Evolutionary conservation across 2,113 vertebrate species (phyloP).

Genomic region (Odontesthes bonariensis): DNA sequence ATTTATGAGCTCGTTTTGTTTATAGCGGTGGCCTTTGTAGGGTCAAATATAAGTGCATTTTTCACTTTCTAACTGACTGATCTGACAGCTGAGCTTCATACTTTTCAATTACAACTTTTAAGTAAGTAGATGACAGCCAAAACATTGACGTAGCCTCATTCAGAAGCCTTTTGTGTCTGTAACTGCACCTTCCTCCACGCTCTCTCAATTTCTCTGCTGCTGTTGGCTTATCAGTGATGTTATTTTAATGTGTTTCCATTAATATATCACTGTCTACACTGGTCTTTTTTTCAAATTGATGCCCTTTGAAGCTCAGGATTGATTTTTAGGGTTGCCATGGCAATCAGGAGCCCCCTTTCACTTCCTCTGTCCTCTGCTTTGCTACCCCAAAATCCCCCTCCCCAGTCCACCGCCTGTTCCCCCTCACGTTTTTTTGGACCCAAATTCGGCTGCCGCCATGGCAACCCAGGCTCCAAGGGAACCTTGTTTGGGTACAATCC

Average conservation of each 20-base stretch:
- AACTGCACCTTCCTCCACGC: constrained; percentile 40
- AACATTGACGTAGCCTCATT: constrained; percentile 24
- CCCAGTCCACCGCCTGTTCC: constrained; percentile 63
- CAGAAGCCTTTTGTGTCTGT: constrained; percentile 45
- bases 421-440: constrained; percentile 79
- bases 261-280: constrained; percentile 14
- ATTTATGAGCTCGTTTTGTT: constrained; percentile 35
- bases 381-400: constrained; percentile 57
- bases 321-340: constrained; percentile 44
- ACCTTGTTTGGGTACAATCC: constrained; percentile 82
- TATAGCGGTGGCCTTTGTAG: constrained; percentile 40
- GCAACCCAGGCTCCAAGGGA: constrained; percentile 82
- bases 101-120: constrained; percentile 33
- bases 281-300: constrained; percentile 9
- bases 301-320: constrained; percentile 13
- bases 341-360: constrained; percentile 41
- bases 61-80: constrained; percentile 41
- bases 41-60: constrained; percentile 26
- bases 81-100: constrained; percentile 39
- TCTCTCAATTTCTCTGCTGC: constrained; percentile 12
- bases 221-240: constrained; percentile 25
- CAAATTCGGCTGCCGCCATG: constrained; percentile 84
- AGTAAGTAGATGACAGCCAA: constrained; percentile 2
- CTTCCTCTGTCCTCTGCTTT: constrained; percentile 51
- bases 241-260: constrained; percentile 18